Evolutionary conservation across 2,113 vertebrate genomes (phyloP).

Genomic region (Gasterosteus nipponicus): DNA sequence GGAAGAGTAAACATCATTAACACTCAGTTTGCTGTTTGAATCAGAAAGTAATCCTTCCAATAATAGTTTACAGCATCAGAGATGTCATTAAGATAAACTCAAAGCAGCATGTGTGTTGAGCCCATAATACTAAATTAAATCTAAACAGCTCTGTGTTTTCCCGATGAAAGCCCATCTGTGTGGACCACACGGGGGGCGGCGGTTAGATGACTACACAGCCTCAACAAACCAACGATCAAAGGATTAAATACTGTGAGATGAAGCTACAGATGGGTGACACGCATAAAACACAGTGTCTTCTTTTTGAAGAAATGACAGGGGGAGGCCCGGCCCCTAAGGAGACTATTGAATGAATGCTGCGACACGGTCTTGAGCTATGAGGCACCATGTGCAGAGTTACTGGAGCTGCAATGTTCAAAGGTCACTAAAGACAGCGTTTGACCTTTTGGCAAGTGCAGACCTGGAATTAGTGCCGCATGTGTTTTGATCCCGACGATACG

Average conservation of each 20-base stretch:
- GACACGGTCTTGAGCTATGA: background rate
- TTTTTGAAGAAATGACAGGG: background rate
- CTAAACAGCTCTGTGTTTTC: background rate
- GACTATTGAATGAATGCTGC: background rate
- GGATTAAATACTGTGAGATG: background rate
- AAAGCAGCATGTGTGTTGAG: slow-evolving; percentile 11
- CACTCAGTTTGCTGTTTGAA: slow-evolving; percentile 35
- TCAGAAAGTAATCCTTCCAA: background rate
- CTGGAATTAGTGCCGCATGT: background rate
- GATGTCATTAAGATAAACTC: slow-evolving; percentile 24
- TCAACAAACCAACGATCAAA: slow-evolving; percentile 25
- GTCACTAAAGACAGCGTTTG: too few relatives aligned
- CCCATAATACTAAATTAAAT: background rate
- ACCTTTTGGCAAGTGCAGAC: background rate
- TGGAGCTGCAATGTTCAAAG: background rate
- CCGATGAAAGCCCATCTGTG: slow-evolving; percentile 46
- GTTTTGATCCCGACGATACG: background rate
- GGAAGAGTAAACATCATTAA: slow-evolving; percentile 52
- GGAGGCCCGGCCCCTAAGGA: background rate
- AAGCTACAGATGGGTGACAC: slow-evolving; percentile 15
- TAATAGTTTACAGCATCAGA: slow-evolving; percentile 3
- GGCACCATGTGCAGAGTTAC: background rate
- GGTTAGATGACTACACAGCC: slow-evolving; percentile 41
- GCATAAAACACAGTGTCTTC: background rate
- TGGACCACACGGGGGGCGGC: slow-evolving; percentile 27